These are phyloP conservation scores for Papilio protenor DNA, from an alignment of 2,888 invertebrate species.

Conservation along the genomic window DNA sequence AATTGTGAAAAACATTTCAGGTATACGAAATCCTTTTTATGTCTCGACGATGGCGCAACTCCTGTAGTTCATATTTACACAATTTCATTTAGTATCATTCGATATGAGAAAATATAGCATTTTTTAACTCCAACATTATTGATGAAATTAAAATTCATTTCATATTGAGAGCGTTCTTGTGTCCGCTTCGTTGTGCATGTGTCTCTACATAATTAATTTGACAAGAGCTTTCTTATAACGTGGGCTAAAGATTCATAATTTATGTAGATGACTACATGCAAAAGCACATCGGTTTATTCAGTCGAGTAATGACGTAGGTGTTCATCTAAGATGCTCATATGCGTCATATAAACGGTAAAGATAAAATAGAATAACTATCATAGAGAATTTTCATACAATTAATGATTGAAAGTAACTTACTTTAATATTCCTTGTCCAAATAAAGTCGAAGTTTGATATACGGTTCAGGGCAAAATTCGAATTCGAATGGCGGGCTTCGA, in stretches of 20 bases:
- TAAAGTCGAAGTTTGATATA: not conserved
- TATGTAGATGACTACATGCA: constrained; percentile 5
- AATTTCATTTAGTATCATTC: not conserved
- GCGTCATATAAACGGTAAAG: not conserved
- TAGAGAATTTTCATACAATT: not conserved
- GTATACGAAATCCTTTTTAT: not conserved
- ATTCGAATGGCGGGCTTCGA: too few species aligned
- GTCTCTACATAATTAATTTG: constrained; percentile 12
- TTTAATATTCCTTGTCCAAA: not conserved
- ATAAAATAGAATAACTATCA: not conserved
- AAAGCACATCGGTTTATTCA: not conserved
- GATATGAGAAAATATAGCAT: not conserved
- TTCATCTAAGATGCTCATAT: not conserved
- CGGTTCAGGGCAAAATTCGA: not conserved
- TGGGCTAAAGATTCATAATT: constrained; percentile 19
- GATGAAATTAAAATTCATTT: not conserved
- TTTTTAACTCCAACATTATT: not conserved
- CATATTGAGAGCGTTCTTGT: not conserved
- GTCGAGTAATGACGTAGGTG: constrained; percentile 5
- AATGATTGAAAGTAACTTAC: not conserved
- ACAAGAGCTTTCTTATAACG: constrained; percentile 16
- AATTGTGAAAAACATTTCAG: not conserved
- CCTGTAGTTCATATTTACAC: not conserved
- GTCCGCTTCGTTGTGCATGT: not conserved
- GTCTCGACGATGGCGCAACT: not conserved